phyloP scores from a whole-genome alignment of 37 sponge, comb jelly and placozoan genomes.

The Halisarca cf. caerulea region DNA sequence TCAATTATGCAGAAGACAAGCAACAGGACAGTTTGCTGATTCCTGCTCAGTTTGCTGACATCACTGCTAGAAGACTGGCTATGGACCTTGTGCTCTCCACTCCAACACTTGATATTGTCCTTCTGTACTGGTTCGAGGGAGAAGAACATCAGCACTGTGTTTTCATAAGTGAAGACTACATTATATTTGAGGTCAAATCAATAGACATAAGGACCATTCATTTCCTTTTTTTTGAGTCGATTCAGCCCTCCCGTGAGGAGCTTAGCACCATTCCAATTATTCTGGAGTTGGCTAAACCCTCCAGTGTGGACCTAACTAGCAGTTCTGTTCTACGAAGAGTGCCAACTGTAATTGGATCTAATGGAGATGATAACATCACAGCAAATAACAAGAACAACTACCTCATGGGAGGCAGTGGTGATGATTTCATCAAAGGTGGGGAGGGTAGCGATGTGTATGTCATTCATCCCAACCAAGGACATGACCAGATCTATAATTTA shows the following conservation, averaged over 20 bases:
- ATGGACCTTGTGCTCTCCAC: background rate
- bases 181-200: too few relatives aligned
- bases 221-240: too few relatives aligned
- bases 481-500: constrained; percentile 5
- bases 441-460: constrained; percentile 41
- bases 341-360: constrained; percentile 24
- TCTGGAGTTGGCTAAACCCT: too few relatives aligned
- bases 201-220: too few relatives aligned
- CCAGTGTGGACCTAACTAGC: too few relatives aligned
- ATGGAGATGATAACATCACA: constrained; percentile 2
- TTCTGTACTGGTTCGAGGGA: too few relatives aligned
- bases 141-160: too few relatives aligned
- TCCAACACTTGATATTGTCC: background rate
- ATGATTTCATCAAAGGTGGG: constrained; percentile 25
- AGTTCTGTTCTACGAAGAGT: too few relatives aligned
- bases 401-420: constrained; percentile 26
- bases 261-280: too few relatives aligned
- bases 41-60: background rate
- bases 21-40: constrained; percentile 8
- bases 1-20: constrained; percentile 33
- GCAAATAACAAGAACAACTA: constrained; percentile 24
- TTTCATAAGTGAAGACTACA: too few relatives aligned
- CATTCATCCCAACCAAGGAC: background rate
- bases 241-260: too few relatives aligned
- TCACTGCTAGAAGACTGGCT: background rate